A percentile compares a stretch with the other conserved stretches of the same genome.
Conservation (phyloP, 2,888 invertebrate species). For the Gastrophysa polygoni region DNA sequence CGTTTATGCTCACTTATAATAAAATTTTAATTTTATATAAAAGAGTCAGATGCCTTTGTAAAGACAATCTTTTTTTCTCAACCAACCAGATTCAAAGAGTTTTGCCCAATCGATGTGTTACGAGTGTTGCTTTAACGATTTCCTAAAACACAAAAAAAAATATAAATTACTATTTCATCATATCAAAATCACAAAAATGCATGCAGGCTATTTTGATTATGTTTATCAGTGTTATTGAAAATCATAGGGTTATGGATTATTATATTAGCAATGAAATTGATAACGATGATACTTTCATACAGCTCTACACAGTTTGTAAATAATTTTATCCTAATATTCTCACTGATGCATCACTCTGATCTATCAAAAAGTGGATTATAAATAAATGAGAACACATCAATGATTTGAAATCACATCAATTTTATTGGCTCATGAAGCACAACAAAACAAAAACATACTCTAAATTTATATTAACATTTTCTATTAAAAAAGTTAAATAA, state of each 20-base stretch:
- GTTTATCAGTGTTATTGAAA: not conserved
- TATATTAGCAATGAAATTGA: not conserved
- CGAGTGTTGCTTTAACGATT: conserved; percentile 55
- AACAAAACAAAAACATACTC: conserved; percentile 38
- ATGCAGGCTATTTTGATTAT: not conserved
- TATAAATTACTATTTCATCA: conserved; percentile 17
- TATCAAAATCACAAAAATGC: not conserved
- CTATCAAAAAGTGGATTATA: not conserved
- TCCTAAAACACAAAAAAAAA: conserved; percentile 53
- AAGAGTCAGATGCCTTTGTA: conserved; percentile 43
- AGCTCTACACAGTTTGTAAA: too few species aligned
- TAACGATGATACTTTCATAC: not conserved
- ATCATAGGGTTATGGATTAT: not conserved
- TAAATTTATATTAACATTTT: conserved; percentile 35
- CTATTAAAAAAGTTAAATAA: conserved; percentile 34
- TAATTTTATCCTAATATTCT: too few species aligned
- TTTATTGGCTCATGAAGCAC: conserved; percentile 13
- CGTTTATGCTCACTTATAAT: conserved; percentile 50
- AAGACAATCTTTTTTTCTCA: conserved; percentile 36
- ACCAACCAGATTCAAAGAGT: conserved; percentile 46
- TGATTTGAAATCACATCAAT: not conserved
- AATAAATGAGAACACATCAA: not conserved
- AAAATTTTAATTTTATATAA: conserved; percentile 48
- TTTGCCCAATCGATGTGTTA: conserved; percentile 50
- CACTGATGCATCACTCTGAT: too few species aligned